phyloP scores from a whole-genome alignment of 2,113 vertebrate species.

The Opisthocomus hoazin region DNA sequence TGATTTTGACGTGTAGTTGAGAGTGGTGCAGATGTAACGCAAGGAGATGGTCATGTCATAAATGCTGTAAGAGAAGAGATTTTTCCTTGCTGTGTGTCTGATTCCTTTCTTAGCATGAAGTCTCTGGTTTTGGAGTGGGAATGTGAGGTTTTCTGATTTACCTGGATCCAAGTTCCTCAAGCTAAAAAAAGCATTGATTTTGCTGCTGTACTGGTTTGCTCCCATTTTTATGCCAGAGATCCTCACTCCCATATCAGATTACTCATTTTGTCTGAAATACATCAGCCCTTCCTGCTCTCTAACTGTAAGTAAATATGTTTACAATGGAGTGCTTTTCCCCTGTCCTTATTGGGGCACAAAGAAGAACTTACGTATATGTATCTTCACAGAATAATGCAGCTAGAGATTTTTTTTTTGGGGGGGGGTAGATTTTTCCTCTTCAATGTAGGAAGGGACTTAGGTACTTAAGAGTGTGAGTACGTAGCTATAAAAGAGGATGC shows the following conservation, averaged over 20 bases:
- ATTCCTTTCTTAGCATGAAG: neutral
- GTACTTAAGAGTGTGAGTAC: neutral
- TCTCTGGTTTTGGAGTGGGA: neutral
- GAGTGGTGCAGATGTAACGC: neutral
- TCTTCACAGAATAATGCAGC: neutral
- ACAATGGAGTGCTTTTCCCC: neutral
- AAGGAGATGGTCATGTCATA: neutral
- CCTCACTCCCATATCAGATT: neutral
- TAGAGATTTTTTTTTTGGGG: neutral
- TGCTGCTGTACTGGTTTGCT: neutral
- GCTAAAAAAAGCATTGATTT: neutral
- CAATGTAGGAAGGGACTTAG: accelerated
- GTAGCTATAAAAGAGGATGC: neutral
- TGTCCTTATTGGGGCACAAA: neutral
- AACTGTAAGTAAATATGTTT: neutral
- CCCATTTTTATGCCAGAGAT: neutral
- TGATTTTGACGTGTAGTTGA: neutral
- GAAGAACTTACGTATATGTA: neutral
- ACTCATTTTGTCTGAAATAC: neutral
- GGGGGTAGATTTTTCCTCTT: neutral
- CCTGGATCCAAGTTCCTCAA: neutral
- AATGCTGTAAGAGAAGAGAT: neutral
- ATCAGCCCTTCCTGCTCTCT: neutral
- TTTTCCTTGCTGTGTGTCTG: neutral
- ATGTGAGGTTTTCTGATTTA: neutral